Evolutionary conservation across 1,140 invertebrate genomes (phyloP), one percentile per base, ranked within the genome.

Genomic region (Solenopsis invicta): DNA sequence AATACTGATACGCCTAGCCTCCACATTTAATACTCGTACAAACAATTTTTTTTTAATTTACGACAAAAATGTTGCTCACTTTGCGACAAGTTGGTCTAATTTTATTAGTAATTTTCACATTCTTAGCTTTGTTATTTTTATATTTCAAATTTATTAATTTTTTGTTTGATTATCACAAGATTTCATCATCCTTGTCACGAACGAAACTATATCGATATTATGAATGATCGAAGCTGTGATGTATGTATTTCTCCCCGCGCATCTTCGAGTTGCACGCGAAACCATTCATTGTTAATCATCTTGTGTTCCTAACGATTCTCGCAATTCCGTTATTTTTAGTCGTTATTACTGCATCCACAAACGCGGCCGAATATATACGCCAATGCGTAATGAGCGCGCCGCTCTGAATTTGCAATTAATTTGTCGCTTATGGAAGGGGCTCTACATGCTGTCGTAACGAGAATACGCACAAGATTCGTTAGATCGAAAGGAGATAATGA

Each of bases 331-430:
- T 78, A 34, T 66, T 80, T 66, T 80, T n/a, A 41, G 24, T 37
- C 9, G 54, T 76, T 34, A 16, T 16, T 4, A 13, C 6, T 62
- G 59, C 24, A 64, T 1, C n/a, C 29, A 34, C 18, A 24, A 29
- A 56, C 76, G 29, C 29, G 52, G 10, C 8, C 24, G 61, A 61
- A 21, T 37, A 12, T 29, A 12, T 18, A 9, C n/a, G 24, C 34
- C 24, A 41, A 48, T 61, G 75, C 18, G 41, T 45, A 80, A 78
- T 16, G 24, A 78, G 18, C 18, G 50, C 10, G n/a, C 13, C 37
- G 52, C n/a, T 48, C 4, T 52, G 41, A 52, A 89, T 85, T 54
- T 86, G 80, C 87, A 89, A 88, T 89, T 89, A 88, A 81, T 78
- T 88, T 54, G 80, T 41, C 34, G 34, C 34, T 71, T 89, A 81